Base-by-base conservation (phyloP, 2,113 vertebrate genomes). In the Puma concolor region DNA sequence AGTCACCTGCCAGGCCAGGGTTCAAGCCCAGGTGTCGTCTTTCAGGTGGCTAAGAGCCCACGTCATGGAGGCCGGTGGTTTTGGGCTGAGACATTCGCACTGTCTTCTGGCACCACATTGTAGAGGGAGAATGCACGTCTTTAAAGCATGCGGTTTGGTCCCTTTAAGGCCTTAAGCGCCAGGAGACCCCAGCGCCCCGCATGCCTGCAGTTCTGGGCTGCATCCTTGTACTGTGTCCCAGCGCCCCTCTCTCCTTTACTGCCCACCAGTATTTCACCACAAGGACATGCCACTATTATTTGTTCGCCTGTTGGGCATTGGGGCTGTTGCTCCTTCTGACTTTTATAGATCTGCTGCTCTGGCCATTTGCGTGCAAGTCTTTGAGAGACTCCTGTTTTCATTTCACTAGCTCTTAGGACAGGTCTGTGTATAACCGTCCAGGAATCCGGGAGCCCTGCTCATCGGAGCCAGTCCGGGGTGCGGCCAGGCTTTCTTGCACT, bases 21-120 rank as follows among this genome's bases (percentile, higher is more conserved):
- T 50, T 79, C 16, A 4, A 79, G 44, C 29, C 76, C 15, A 19
- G 44, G 44, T 6, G 48, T 21, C 5, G 2, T 76, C 4, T 14
- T 6, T 29, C 74, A 76, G 74, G 41, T 16, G 74, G 41, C 14
- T 3, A 1, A 15, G 74, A 76, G 74, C 14, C 41, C 14, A 0
- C 3, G 0, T 19, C 1, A 2, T 1, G 31, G 44, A 52, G 44
- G 31, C 50, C 8, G 0, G 76, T 50, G 44, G 16, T 31, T 50
- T 29, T 33, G 29, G 29, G 48, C 76, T 0, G 76, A 79, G 76
- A 6, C 16, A 0, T 31, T 50, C 48, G 12, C 2, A 1, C 16
- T 4, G 2, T 11, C 27, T 48, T 48, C 44, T 8, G 10, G 69
- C 19, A 6, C 69, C 69, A 5, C 9, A 21, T 4, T 2, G 27